phyloP scores from a whole-genome alignment of 2,797 vertebrate genomes.

The Florisuga fusca region DNA sequence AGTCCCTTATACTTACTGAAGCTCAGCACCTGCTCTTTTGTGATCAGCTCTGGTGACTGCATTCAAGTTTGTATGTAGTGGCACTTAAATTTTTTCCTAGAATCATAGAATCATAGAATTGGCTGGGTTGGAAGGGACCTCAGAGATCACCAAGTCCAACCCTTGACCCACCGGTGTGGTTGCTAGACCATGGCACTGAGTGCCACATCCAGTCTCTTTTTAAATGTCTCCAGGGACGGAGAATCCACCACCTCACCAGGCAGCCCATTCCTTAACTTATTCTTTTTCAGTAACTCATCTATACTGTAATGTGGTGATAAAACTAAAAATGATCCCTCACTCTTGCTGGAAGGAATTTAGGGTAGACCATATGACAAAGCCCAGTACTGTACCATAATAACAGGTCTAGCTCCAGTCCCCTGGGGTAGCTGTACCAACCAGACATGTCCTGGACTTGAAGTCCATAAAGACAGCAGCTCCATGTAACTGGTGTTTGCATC shows the following conservation, averaged over 20 bases:
- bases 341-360: background rate
- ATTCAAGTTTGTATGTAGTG: background rate
- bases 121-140: no score
- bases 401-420: fast-evolving
- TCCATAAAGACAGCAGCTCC: background rate
- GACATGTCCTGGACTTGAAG: background rate
- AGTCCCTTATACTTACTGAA: background rate
- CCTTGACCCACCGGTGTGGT: no score
- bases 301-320: background rate
- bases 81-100: background rate
- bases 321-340: background rate
- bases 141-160: no score
- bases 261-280: no score
- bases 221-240: no score
- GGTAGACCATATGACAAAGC: background rate
- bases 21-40: background rate
- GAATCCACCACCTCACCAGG: no score
- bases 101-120: no score
- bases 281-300: background rate
- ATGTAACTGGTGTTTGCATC: background rate
- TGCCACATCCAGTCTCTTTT: no score
- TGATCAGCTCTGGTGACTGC: background rate
- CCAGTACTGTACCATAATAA: fast-evolving
- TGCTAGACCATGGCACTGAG: no score
- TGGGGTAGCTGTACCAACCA: background rate